A percentile compares a stretch with the other conserved stretches of the same genome.
These are phyloP conservation scores for Labia minor DNA, from an alignment of 2,888 invertebrate genomes.

Conservation along the genomic window DNA sequence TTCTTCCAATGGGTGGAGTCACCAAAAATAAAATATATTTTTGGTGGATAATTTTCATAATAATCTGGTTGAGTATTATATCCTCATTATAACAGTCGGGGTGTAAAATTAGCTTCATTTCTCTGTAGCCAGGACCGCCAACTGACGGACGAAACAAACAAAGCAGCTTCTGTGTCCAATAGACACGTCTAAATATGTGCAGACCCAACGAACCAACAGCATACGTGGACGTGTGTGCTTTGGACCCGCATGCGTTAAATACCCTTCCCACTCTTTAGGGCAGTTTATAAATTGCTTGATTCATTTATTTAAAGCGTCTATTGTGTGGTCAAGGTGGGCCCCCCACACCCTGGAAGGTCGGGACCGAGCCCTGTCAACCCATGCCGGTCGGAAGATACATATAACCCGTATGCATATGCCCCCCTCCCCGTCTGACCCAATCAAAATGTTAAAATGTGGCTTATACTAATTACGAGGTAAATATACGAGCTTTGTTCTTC, in stretches of 20 bases:
- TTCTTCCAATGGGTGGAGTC: no score
- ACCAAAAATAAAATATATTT: no score
- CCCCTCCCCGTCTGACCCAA: background rate
- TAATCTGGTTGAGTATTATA: background rate
- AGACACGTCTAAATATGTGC: constrained; percentile 7
- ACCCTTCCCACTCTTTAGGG: background rate
- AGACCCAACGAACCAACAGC: background rate
- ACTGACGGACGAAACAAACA: constrained; percentile 13
- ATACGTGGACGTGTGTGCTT: background rate
- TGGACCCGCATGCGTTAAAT: constrained; percentile 13
- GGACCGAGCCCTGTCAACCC: background rate
- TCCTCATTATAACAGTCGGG: constrained; percentile 1
- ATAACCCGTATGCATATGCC: constrained; percentile 13
- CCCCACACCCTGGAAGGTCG: background rate
- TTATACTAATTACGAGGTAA: constrained; percentile 13
- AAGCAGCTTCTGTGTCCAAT: constrained; percentile 8
- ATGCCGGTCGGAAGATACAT: constrained; percentile 13
- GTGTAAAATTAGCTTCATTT: constrained; percentile 8
- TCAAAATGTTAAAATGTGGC: constrained; percentile 13
- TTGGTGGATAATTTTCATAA: background rate
- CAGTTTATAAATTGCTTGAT: constrained; percentile 13
- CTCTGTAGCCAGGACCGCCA: background rate
- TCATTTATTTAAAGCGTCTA: constrained; percentile 13
- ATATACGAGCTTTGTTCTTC: constrained; percentile 8
- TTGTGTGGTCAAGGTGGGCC: constrained; percentile 1